A percentile compares a stretch with the other conserved stretches of the same genome.
These are phyloP conservation scores for Belgica antarctica DNA, from an alignment of 2,888 invertebrate genomes.

Conservation along the genomic window DNA sequence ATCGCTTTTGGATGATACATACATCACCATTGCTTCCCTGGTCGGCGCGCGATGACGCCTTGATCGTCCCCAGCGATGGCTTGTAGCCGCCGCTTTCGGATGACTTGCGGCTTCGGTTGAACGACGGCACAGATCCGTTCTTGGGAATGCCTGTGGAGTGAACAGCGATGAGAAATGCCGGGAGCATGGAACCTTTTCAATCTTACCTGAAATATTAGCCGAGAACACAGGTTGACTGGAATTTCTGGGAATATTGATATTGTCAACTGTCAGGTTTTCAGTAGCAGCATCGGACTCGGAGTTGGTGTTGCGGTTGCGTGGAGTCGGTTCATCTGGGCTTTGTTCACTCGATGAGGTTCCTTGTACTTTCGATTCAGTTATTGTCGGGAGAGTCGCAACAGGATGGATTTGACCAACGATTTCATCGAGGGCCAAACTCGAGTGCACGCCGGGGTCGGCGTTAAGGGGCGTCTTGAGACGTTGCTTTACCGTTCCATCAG, in stretches of 20 bases:
- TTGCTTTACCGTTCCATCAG: slow-evolving; percentile 87
- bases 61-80: slow-evolving; percentile 78
- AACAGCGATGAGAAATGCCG: too few relatives aligned
- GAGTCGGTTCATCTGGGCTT: slow-evolving; percentile 46
- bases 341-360: not conserved
- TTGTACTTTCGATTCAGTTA: slow-evolving; percentile 76
- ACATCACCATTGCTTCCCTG: slow-evolving; percentile 75
- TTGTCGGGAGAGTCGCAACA: slow-evolving; percentile 83
- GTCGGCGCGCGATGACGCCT: slow-evolving; percentile 72
- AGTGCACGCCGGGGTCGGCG: slow-evolving; percentile 91
- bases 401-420: slow-evolving; percentile 77
- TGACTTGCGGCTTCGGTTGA: slow-evolving; percentile 80
- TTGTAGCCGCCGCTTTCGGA: slow-evolving; percentile 81
- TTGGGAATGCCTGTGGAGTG: slow-evolving; percentile 62
- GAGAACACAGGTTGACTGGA: slow-evolving; percentile 85
- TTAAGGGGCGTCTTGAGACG: slow-evolving; percentile 87
- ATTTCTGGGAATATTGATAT: slow-evolving; percentile 70
- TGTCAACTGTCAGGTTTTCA: slow-evolving; percentile 46
- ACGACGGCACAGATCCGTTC: slow-evolving; percentile 87
- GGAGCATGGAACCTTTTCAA: not conserved
- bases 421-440: slow-evolving; percentile 83
- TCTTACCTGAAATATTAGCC: slow-evolving; percentile 64
- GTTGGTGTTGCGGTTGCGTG: slow-evolving; percentile 49
- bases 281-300: slow-evolving; percentile 51
- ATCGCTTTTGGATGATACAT: slow-evolving; percentile 58